phyloP scores from a whole-genome alignment of 2,888 invertebrate genomes.

The Chalcosyrphus nemorum region DNA sequence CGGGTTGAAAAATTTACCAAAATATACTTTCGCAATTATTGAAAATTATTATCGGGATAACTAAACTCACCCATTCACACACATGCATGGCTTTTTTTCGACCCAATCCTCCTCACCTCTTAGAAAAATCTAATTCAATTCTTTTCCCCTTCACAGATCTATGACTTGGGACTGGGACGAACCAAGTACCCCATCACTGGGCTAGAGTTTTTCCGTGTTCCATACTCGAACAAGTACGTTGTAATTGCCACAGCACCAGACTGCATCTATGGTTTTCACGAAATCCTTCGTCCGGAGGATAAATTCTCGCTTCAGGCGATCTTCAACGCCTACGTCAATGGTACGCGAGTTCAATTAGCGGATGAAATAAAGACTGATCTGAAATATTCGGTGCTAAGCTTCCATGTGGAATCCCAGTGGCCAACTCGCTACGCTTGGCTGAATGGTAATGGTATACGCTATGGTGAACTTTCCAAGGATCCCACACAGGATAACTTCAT shows the following conservation, averaged over 20 bases:
- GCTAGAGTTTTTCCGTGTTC: conserved; percentile 90
- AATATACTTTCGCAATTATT: too few relatives aligned
- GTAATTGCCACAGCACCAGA: conserved; percentile 93
- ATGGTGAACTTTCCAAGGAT: conserved; percentile 85
- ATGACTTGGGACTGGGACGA: conserved; percentile 91
- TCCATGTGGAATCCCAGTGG: conserved; percentile 87
- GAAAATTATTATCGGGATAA: too few relatives aligned
- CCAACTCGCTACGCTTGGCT: conserved; percentile 95
- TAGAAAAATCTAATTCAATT: conserved; percentile 21
- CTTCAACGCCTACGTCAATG: conserved; percentile 77
- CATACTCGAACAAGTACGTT: conserved; percentile 88
- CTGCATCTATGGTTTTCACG: conserved; percentile 94
- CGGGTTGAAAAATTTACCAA: too few relatives aligned
- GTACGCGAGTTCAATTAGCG: conserved; percentile 82
- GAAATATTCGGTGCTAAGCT: conserved; percentile 90
- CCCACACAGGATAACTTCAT: conserved; percentile 33
- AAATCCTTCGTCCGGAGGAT: conserved; percentile 89
- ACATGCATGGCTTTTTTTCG: conserved; percentile 50
- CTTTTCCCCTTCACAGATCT: conserved; percentile 86
- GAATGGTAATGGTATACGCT: conserved; percentile 91
- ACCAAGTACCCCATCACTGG: conserved; percentile 91
- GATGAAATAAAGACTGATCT: conserved; percentile 88
- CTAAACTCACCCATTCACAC: conserved; percentile 4
- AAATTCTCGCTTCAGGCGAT: conserved; percentile 85
- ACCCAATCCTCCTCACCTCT: neutral